Evolutionary conservation across 2,113 vertebrate genomes (phyloP), one percentile per base, ranked within the genome.

Genomic region (Lota lota): DNA sequence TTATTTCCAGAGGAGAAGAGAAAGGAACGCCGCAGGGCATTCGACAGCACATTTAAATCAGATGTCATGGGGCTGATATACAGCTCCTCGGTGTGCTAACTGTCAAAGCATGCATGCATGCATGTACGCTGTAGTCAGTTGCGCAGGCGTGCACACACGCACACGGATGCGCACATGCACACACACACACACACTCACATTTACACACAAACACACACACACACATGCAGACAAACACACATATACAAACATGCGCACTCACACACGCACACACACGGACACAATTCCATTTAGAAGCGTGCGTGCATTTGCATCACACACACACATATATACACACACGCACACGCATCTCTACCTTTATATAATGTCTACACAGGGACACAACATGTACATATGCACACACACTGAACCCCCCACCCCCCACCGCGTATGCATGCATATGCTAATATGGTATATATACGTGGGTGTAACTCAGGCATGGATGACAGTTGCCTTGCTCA

Each of bases 71-170:
- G n/a, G n/a, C n/a, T 89, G 83, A 81, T 83, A 78, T 77, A 81
- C 82, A 51, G 61, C 21, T n/a, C 53, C 40, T 63, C 70, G 59
- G 80, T 68, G 63, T 76, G 84, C 83, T 83, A 83, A 79, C 81
- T 85, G 77, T 66, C 73, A 78, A 40, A 10, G 36, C 8, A 40
- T 40, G 11, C 36, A 10, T 40, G 11, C 36, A 40, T 5, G 11
- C 36, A 33, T 33, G 7, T 7, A 40, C 11, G 36, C 36, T 40
- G 36, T 10, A 40, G 36, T 40, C 36, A 11, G 36, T 7, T 5
- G 36, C 36, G 36, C 36, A 40, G 36, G 36, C 36, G 11, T 40
- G 58, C 36, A 69, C 51, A 22, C 71, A 76, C 74, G 79, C 71
- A 58, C 69, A 69, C 24, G 54, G 3, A 33, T 7, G 36, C 36